Evolutionary conservation across 2,888 invertebrate species (phyloP), one percentile per base, ranked within the genome.

Genomic region (Agonum fuliginosum): DNA sequence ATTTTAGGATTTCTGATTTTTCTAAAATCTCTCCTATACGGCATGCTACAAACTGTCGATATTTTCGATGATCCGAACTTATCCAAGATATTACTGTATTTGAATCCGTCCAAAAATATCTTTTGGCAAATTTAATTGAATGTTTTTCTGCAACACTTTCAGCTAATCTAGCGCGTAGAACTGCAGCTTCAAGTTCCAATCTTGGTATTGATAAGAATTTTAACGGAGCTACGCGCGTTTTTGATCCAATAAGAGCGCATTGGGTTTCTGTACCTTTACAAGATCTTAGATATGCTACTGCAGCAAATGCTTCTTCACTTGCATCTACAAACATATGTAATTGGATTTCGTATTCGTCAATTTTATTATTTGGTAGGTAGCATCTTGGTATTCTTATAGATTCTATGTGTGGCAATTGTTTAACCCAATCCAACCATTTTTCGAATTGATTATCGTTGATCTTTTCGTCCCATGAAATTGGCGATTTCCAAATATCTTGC

Each of bases 381-480:
- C 80, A 81, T 24, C 81, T 65, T 6, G 80, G 81, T 6, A 82
- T 81, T 6, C 70, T 30, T 2, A 82, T 17, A 5, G 78, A 67
- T 43, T 80, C 78, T 8, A 81, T 70, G 4, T 79, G 48, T 0
- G 79, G 79, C 5, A 83, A 43, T 3, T 79, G 41, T 5, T 78
- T 48, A 0, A 81, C 2, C 82, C 82, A 82, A n/a, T 67, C 71
- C 3, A 54, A 14, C 80, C 81, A 82, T 24, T 80, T 80, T 2
- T 37, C 22, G 4, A 77, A 43, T 27, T 81, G 77, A 19, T 80
- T 72, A 5, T 79, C 79, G 10, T 81, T 54, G 3, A 81, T 78
- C 34, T 54, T 17, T 17, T 80, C 41, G 51, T 78, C 78, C 78
- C n/a, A n/a, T n/a, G n/a, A 79, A 80, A 30, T 19, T 62, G 5